Evolutionary conservation across 2,797 vertebrate genomes (phyloP).

Genomic region (Okamejei kenojei): DNA sequence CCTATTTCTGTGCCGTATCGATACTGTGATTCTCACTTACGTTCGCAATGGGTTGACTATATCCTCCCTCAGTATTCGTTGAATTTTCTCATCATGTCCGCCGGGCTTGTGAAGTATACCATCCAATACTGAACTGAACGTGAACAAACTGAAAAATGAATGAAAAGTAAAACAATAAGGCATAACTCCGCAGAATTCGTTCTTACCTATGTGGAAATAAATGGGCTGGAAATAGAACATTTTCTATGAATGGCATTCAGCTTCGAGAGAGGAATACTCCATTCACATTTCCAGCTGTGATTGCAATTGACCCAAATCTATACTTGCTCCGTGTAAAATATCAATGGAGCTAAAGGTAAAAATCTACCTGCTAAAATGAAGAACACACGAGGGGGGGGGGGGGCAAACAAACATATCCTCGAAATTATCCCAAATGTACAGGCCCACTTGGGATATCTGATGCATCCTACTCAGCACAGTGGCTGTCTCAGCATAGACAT

Average conservation of each 20-base stretch:
- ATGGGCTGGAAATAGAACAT: background rate
- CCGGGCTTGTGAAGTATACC: constrained; percentile 53
- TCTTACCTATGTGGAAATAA: background rate
- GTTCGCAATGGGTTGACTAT: constrained; percentile 68
- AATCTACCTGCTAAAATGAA: background rate
- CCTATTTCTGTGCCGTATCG: no score
- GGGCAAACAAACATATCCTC: background rate
- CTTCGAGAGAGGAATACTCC: background rate
- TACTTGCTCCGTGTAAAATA: background rate
- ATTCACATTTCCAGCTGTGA: background rate
- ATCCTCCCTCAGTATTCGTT: constrained; percentile 56
- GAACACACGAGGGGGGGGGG: background rate
- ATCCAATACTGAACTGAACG: constrained; percentile 60
- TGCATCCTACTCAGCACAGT: background rate
- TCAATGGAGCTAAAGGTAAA: background rate
- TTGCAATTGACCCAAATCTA: background rate
- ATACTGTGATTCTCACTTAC: constrained; percentile 46
- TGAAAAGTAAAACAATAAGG: constrained; percentile 27
- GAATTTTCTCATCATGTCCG: constrained; percentile 50
- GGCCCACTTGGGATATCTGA: background rate
- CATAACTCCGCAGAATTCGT: background rate
- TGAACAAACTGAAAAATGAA: constrained; percentile 60
- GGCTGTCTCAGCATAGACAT: no score
- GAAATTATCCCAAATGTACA: background rate
- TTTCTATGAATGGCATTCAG: background rate